These are phyloP conservation scores for Psettodes erumei DNA, from an alignment of 2,113 vertebrate species.

Conservation along the genomic window DNA sequence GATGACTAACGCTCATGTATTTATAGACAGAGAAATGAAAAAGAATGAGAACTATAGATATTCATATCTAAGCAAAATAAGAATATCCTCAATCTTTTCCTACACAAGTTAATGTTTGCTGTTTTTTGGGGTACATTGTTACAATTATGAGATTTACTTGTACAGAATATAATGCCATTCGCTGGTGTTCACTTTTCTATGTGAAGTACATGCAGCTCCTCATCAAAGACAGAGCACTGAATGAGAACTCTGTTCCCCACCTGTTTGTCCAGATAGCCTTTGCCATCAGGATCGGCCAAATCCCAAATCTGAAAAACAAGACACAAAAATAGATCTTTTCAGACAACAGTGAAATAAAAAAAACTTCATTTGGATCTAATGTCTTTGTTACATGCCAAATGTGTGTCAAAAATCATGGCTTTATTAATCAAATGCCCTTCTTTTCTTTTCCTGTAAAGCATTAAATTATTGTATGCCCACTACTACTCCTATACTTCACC, in stretches of 20 bases:
- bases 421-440: too few species aligned
- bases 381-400: too few species aligned
- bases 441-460: too few species aligned
- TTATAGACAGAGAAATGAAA: too few species aligned
- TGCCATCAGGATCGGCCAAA: constrained; percentile 96
- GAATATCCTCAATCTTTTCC: background rate
- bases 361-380: too few species aligned
- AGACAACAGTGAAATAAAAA: too few species aligned
- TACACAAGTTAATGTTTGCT: background rate
- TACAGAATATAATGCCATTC: too few species aligned
- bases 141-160: background rate
- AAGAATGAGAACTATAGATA: background rate
- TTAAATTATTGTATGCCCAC: too few species aligned
- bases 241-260: constrained; percentile 69
- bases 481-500: too few species aligned
- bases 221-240: background rate
- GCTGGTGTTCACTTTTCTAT: background rate
- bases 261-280: constrained; percentile 98
- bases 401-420: too few species aligned
- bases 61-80: background rate
- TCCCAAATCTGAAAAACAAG: constrained; percentile 93
- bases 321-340: background rate
- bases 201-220: background rate
- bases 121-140: background rate
- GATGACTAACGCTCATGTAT: background rate